Conservation (phyloP, 2,113 vertebrate species). For the Apeltes quadracus region DNA sequence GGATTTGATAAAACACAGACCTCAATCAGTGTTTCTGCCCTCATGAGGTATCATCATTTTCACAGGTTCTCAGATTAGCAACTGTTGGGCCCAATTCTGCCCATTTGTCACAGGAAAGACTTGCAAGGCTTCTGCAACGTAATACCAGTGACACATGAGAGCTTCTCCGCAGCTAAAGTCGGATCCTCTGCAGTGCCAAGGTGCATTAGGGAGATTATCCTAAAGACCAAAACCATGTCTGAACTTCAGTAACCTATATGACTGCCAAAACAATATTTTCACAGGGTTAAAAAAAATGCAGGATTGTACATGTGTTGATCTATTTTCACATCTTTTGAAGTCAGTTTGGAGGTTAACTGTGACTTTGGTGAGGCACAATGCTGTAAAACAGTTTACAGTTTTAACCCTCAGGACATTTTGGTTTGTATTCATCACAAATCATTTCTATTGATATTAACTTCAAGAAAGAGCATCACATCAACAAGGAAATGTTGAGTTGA, state of each 20-base stretch:
- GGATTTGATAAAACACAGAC: conserved; percentile 49
- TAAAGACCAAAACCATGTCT: conserved; percentile 73
- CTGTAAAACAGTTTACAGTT: conserved; percentile 28
- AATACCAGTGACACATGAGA: conserved; percentile 75
- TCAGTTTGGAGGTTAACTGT: conserved; percentile 11
- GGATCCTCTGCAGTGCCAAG: conserved; percentile 70
- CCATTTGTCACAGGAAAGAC: conserved; percentile 75
- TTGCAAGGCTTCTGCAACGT: conserved; percentile 66
- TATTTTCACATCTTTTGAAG: conserved; percentile 44
- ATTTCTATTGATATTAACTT: not conserved
- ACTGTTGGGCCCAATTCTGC: conserved; percentile 60
- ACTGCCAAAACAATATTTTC: conserved; percentile 48
- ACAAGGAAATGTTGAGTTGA: not conserved
- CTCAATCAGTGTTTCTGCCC: conserved; percentile 25
- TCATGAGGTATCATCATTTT: conserved; percentile 61
- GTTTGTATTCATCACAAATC: conserved; percentile 10
- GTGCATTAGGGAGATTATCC: conserved; percentile 71
- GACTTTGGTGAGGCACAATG: conserved; percentile 19
- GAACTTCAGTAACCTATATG: conserved; percentile 62
- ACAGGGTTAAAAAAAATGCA: conserved; percentile 42
- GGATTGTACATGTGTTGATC: conserved; percentile 40
- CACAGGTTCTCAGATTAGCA: conserved; percentile 70
- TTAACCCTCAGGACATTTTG: not conserved
- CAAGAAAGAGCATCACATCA: conserved; percentile 16
- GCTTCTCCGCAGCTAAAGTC: conserved; percentile 75